Conservation (phyloP, 2,113 vertebrate species). For the Oryzias melastigma region DNA sequence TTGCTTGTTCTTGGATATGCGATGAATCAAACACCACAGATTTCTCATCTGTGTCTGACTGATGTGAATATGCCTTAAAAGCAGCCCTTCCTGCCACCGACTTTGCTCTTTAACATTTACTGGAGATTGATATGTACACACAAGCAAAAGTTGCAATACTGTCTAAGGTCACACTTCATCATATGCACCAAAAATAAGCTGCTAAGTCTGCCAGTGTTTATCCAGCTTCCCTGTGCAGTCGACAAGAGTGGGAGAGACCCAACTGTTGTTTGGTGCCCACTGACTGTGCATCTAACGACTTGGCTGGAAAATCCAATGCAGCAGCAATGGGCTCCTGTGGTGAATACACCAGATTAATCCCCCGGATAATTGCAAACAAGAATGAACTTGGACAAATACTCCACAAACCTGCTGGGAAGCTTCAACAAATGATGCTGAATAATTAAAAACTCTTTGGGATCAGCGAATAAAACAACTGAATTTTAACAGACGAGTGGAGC, state of each 20-base stretch:
- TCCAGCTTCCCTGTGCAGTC: conserved; percentile 52
- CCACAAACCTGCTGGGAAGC: conserved; percentile 62
- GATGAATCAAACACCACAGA: conserved; percentile 46
- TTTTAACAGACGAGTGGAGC: conserved; percentile 30
- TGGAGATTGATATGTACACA: conserved; percentile 4
- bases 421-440: conserved; percentile 61
- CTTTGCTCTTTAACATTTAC: conserved; percentile 18
- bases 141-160: conserved; percentile 3
- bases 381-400: conserved; percentile 72
- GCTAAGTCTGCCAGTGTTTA: conserved; percentile 41
- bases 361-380: conserved; percentile 70
- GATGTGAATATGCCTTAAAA: conserved; percentile 28
- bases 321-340: conserved; percentile 60
- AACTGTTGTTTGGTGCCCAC: conserved; percentile 62
- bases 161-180: conserved; percentile 40
- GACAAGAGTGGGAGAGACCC: conserved; percentile 60
- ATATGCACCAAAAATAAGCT: conserved; percentile 46
- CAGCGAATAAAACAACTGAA: conserved; percentile 12
- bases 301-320: conserved; percentile 66
- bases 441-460: conserved; percentile 57
- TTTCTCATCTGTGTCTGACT: conserved; percentile 44
- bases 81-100: not conserved
- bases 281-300: conserved; percentile 75
- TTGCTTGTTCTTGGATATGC: conserved; percentile 49
- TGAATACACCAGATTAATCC: conserved; percentile 72